phyloP scores from a whole-genome alignment of 2,113 vertebrate species.

The Mirza zaza region DNA sequence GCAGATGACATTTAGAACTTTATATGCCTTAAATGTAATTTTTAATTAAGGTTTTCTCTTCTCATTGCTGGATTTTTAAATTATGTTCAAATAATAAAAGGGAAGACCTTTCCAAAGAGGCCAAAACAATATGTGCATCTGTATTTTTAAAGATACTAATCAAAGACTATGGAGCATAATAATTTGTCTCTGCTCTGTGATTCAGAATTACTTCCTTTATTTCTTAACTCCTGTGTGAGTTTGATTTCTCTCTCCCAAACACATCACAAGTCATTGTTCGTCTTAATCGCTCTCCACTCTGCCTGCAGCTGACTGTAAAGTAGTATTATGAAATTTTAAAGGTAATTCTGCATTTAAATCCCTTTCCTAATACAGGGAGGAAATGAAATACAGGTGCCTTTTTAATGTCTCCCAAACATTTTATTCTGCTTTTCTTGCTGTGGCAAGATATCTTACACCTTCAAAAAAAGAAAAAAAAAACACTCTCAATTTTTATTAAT shows the following conservation, averaged over 20 bases:
- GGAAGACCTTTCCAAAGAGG: conserved; percentile 12
- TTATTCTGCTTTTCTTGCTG: conserved; percentile 6
- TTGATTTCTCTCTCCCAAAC: neutral
- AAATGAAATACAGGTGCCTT: neutral
- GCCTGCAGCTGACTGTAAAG: neutral
- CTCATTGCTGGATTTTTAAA: conserved; percentile 13
- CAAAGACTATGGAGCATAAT: neutral
- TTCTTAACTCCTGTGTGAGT: neutral
- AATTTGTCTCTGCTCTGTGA: neutral
- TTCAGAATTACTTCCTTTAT: neutral
- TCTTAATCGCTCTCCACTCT: neutral
- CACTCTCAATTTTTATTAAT: neutral
- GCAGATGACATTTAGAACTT: conserved; percentile 7
- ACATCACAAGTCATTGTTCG: neutral
- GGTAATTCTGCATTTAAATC: conserved; percentile 4
- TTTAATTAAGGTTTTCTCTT: conserved; percentile 56
- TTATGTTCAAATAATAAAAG: conserved; percentile 45
- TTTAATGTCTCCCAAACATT: conserved; percentile 16
- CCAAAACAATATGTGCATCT: neutral
- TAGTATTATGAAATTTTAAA: neutral
- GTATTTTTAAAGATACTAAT: neutral
- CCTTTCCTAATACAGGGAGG: neutral
- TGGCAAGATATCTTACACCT: neutral
- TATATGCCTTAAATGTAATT: conserved; percentile 16
- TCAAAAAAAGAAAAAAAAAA: neutral